A percentile compares a stretch with the other conserved stretches of the same genome.
Evolutionary conservation across 2,113 vertebrate genomes (phyloP).

Genomic region (Proterorhinus semilunaris): DNA sequence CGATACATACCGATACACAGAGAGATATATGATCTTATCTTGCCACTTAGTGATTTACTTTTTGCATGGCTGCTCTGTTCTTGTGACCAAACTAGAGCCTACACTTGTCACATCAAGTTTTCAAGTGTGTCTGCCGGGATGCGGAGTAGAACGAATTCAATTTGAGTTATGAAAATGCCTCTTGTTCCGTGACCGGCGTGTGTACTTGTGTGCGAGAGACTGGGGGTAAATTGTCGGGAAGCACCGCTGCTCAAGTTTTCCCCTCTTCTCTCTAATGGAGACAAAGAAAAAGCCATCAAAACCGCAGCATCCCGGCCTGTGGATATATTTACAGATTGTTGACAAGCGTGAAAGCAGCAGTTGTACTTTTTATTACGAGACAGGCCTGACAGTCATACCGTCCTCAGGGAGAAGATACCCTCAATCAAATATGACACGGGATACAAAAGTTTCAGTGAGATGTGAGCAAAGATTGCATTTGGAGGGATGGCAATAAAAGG

Average conservation of each 20-base stretch:
- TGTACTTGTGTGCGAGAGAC: constrained; percentile 13
- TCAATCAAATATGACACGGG: constrained; percentile 22
- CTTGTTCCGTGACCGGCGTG: constrained; percentile 53
- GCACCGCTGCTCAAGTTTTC: constrained; percentile 34
- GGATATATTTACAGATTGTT: constrained; percentile 74
- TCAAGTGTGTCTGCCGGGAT: constrained; percentile 55
- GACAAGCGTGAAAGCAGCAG: constrained; percentile 76
- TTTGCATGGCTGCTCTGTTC: constrained; percentile 37
- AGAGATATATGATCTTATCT: neutral
- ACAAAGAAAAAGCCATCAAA: constrained; percentile 49
- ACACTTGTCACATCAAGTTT: constrained; percentile 62
- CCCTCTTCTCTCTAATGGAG: constrained; percentile 39
- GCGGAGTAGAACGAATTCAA: constrained; percentile 61
- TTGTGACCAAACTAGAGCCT: constrained; percentile 18
- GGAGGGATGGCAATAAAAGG: too few species aligned
- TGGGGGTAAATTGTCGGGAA: constrained; percentile 32
- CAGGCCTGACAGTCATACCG: constrained; percentile 60
- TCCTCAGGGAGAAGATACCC: constrained; percentile 43
- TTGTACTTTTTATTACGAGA: constrained; percentile 75
- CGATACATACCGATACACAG: neutral
- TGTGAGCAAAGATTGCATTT: neutral
- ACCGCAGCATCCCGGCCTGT: constrained; percentile 42
- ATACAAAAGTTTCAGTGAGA: neutral
- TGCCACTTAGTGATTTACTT: constrained; percentile 45
- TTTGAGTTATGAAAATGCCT: constrained; percentile 63